Evolutionary conservation across 2,113 vertebrate genomes (phyloP), one percentile per base, ranked within the genome.

Genomic region (Melospiza georgiana): DNA sequence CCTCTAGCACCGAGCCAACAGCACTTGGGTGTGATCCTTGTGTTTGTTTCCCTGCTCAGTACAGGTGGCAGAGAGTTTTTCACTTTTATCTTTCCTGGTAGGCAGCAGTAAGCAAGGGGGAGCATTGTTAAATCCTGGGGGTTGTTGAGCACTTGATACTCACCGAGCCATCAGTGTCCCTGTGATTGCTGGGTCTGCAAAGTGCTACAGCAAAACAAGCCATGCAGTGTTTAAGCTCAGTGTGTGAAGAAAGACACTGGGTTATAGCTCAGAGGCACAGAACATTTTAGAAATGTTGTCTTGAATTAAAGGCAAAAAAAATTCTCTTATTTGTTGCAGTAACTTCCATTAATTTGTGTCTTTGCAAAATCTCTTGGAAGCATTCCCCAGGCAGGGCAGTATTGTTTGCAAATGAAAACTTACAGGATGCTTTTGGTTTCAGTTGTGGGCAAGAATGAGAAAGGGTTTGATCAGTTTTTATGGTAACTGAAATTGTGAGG

Each of bases 261-360:
- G 99, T 99, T 99, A 99, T 99, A 98, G 94, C 98, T 99, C 99
- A 98, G 97, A 98, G 99, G 98, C 98, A 99, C 99, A 99, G 85
- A 52, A 91, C 37, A 25, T 24, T 57, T 39, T 89, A 57, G 41
- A 76, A 73, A 62, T 0, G 0, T 46, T 52, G 4, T 8, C 37
- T 39, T 39, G 37, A 39, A 43, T 23, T 72, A 54, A 75, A 89
- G n/a, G 12, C 54, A 20, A 10, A 78, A 78, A 33, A 35, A 49
- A 28, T 35, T n/a, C 13, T n/a, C 69, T 87, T 57, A 39, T 59
- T 83, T 72, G 35, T 74, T 73, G 33, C 25, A 48, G 0, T 62
- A 55, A 51, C 54, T 62, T 85, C 22, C 33, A 52, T 69, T 15
- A 66, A 49, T 78, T 91, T 78, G 23, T 86, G 21, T 69, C 39